Evolutionary conservation across 2,888 invertebrate species (phyloP), one percentile per base, ranked within the genome.

Genomic region (Archips xylosteana): DNA sequence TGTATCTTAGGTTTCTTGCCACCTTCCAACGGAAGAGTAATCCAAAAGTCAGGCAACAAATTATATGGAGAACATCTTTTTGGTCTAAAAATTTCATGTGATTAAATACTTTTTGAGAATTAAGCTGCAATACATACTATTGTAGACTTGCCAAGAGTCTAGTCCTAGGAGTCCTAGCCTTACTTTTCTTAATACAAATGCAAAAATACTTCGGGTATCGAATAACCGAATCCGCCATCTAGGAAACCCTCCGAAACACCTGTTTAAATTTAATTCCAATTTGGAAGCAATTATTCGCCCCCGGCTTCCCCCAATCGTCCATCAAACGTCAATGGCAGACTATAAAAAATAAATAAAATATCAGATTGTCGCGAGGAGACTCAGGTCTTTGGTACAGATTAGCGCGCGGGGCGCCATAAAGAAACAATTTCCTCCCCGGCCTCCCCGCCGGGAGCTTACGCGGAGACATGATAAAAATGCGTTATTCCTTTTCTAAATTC

Each of bases 401-500:
- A 94, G 91, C 92, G 88, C 87, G 85, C 83, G 85, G 92, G 89
- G 93, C 84, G 92, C 89, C 87, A 90, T 94, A 92, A 92, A 94
- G 92, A 94, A 94, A 94, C 94, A 94, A 94, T 94, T 94, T 94
- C 85, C 88, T 80, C 83, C 82, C 83, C 88, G 89, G 88, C 85
- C 83, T 79, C 78, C 75, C 82, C 78, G 78, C 79, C 83, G 84
- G 65, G 65, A 65, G 64, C 84, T 88, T 90, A 89, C 88, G 86
- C 87, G 75, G 85, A 84, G 86, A 87, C 92, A 90, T 91, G 92
- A 92, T 91, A 90, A 91, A 93, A 93, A 89, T 92, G 86, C 85
- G 81, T 86, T 87, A 90, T 89, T 85, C 80, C 78, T 76, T 77
- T 79, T 74, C 76, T 76, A 78, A 80, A 79, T 39, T 67, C 67